Evolutionary conservation across 92 coral and sea anemone species (phyloP).

Genomic region (Porites evermanni): DNA sequence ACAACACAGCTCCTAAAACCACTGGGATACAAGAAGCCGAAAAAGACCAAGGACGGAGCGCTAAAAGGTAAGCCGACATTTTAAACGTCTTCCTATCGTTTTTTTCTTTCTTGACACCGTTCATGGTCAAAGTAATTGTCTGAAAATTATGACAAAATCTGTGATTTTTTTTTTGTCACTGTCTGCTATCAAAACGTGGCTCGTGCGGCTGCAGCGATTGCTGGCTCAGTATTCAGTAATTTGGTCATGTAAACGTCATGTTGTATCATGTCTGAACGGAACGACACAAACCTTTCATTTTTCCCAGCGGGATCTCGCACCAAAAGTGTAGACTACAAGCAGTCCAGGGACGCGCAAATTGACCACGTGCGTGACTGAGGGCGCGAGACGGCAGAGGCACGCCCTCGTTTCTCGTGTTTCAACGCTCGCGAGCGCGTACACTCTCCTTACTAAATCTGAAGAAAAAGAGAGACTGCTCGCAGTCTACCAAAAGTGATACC

Average conservation of each 20-base stretch:
- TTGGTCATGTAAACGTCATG: not conserved
- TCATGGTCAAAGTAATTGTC: slow-evolving; percentile 20
- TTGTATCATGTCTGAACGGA: not conserved
- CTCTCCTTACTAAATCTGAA: too few relatives aligned
- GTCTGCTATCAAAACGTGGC: not conserved
- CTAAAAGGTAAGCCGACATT: slow-evolving; percentile 84
- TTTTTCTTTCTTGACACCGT: slow-evolving; percentile 22
- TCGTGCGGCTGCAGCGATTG: not conserved
- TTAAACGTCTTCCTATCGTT: slow-evolving; percentile 46
- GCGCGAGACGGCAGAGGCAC: too few relatives aligned
- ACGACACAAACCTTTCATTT: too few relatives aligned
- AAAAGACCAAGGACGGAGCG: slow-evolving; percentile 98
- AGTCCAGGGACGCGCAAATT: too few relatives aligned
- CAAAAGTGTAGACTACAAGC: too few relatives aligned
- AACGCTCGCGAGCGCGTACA: too few relatives aligned
- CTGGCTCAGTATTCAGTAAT: not conserved
- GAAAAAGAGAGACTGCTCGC: too few relatives aligned
- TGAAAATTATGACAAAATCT: not conserved
- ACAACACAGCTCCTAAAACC: slow-evolving; percentile 86
- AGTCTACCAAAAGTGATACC: too few relatives aligned
- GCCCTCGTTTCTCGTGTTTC: too few relatives aligned
- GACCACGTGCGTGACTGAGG: too few relatives aligned
- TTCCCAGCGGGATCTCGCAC: too few relatives aligned
- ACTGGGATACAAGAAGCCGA: slow-evolving; percentile 94
- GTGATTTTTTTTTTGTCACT: not conserved